Evolutionary conservation across 2,113 vertebrate species (phyloP).

Genomic region (Paralichthys olivaceus): DNA sequence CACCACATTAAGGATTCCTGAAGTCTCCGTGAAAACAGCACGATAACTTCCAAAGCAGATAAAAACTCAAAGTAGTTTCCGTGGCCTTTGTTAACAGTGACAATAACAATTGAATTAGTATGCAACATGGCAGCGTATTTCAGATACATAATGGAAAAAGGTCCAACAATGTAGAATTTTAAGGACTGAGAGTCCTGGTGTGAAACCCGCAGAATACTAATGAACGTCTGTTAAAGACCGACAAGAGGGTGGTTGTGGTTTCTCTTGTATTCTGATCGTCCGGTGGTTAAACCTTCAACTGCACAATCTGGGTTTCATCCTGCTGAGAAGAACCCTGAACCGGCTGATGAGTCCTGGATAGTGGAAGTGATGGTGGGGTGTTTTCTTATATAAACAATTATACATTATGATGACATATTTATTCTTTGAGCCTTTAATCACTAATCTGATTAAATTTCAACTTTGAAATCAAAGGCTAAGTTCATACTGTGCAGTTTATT

Average conservation of each 20-base stretch:
- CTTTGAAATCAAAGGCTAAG: neutral
- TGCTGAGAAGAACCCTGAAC: neutral
- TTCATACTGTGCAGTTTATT: neutral
- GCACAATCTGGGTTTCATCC: neutral
- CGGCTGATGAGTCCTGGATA: conserved; percentile 21
- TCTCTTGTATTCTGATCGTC: neutral
- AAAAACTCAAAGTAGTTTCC: conserved; percentile 32
- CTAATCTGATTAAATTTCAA: neutral
- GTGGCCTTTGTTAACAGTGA: conserved; percentile 47
- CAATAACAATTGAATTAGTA: conserved; percentile 54
- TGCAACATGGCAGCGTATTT: conserved; percentile 45
- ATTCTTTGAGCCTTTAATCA: neutral
- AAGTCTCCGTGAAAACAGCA: conserved; percentile 7
- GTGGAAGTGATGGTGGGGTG: no score
- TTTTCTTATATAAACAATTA: neutral
- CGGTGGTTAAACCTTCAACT: conserved; percentile 13
- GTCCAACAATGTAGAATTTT: conserved; percentile 19
- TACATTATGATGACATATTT: neutral
- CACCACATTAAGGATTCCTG: conserved; percentile 15
- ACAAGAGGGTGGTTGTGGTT: conserved; percentile 8
- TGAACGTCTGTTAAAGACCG: conserved; percentile 14
- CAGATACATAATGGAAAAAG: conserved; percentile 33
- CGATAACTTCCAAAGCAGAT: conserved; percentile 38
- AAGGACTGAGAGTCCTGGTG: neutral
- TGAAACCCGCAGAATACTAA: conserved; percentile 52